phyloP scores from a whole-genome alignment of 2,888 invertebrate species.

The Drosophila ezoana region DNA sequence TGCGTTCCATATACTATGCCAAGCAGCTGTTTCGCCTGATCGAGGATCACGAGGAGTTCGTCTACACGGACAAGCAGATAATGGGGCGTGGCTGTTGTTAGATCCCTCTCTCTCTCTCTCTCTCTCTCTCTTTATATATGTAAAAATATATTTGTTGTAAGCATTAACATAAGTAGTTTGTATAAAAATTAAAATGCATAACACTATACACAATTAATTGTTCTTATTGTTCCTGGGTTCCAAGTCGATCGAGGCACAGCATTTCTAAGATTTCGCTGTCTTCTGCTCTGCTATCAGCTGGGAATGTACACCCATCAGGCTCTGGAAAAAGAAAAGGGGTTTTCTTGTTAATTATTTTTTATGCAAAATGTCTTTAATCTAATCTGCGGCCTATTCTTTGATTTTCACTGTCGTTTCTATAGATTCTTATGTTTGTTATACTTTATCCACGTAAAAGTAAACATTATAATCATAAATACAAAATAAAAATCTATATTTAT shows the following conservation, averaged over 20 bases:
- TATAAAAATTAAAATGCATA: constrained; percentile 24
- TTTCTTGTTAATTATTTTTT: not conserved
- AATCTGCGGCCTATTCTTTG: no score
- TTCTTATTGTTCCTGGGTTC: not conserved
- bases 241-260: not conserved
- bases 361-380: no score
- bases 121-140: not conserved
- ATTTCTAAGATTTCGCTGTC: constrained; percentile 13
- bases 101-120: not conserved
- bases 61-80: constrained; percentile 42
- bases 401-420: no score
- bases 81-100: constrained; percentile 9
- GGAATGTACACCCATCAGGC: constrained; percentile 93
- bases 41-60: constrained; percentile 57
- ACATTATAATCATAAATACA: no score
- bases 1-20: constrained; percentile 75
- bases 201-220: constrained; percentile 5
- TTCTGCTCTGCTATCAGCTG: constrained; percentile 88
- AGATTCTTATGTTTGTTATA: no score
- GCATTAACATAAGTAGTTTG: constrained; percentile 14
- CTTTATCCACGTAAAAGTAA: no score
- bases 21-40: constrained; percentile 67
- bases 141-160: constrained; percentile 18
- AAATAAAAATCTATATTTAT: no score
- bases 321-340: constrained; percentile 85